Percentiles rank a stretch among this genome's conserved stretches.
Evolutionary conservation across 2,113 vertebrate species (phyloP).

Genomic region (Tychaedon coryphoeus): DNA sequence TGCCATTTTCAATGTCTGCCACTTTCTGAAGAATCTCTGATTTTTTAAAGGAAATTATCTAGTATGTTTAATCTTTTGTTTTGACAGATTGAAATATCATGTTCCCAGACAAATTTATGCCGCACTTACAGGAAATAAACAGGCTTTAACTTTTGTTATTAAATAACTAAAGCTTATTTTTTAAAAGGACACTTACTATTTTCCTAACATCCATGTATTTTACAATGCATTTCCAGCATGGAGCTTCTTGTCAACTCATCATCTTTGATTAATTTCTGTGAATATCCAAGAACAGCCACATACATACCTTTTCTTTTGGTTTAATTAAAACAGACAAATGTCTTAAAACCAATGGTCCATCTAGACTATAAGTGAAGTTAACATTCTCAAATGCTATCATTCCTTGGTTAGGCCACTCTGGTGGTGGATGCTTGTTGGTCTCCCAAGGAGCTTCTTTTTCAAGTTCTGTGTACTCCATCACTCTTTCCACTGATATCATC

Average conservation of each 20-base stretch:
- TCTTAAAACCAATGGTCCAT: conserved; percentile 84
- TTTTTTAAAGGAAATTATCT: neutral
- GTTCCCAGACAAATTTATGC: neutral
- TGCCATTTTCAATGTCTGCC: neutral
- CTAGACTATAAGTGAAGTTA: conserved; percentile 86
- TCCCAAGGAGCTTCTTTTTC: conserved; percentile 94
- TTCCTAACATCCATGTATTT: neutral
- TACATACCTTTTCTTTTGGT: conserved; percentile 87
- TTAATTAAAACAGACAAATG: conserved; percentile 85
- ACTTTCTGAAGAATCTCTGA: neutral
- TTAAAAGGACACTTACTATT: neutral
- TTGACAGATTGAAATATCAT: neutral
- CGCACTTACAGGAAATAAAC: neutral
- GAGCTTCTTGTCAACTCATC: neutral
- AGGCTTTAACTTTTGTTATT: neutral
- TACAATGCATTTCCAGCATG: neutral
- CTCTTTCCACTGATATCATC: conserved; percentile 97
- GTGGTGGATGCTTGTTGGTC: conserved; percentile 77
- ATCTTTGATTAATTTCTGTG: neutral
- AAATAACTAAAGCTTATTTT: neutral
- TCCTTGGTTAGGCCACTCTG: conserved; percentile 85
- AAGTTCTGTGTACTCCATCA: conserved; percentile 91
- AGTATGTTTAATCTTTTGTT: neutral
- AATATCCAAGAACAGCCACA: neutral
- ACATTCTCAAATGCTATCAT: conserved; percentile 88